These are phyloP conservation scores for Drosophila pruinosa DNA, from an alignment of 1,140 invertebrate species.

Conservation along the genomic window DNA sequence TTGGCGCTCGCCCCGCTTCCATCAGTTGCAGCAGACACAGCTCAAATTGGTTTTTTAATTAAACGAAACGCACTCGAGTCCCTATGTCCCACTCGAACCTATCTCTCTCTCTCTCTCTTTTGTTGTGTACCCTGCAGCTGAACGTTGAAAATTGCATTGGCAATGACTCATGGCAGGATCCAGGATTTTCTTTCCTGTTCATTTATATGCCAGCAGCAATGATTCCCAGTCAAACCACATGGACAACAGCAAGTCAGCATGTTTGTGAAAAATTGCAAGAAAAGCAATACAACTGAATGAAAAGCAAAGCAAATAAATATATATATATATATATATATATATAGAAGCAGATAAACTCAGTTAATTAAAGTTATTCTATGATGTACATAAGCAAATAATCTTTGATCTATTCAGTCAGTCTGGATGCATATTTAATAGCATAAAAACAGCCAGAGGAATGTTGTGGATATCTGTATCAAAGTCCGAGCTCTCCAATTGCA, in stretches of 20 bases:
- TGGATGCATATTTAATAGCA: neutral
- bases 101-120: neutral
- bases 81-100: conserved; percentile 13
- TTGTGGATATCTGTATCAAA: neutral
- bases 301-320: neutral
- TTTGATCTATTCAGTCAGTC: neutral
- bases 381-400: neutral
- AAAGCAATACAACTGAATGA: conserved; percentile 15
- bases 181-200: conserved; percentile 25
- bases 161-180: conserved; percentile 31
- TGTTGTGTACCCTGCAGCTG: conserved; percentile 11
- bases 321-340: neutral
- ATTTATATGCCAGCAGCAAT: conserved; percentile 47
- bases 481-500: neutral
- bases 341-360: neutral
- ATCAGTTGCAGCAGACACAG: conserved; percentile 52
- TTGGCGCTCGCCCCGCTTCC: conserved; percentile 37
- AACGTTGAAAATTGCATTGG: conserved; percentile 38
- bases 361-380: conserved; percentile 1
- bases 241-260: conserved; percentile 8
- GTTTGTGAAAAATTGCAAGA: conserved; percentile 19
- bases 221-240: conserved; percentile 26
- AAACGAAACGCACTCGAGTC: conserved; percentile 48
- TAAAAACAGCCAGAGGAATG: too few relatives aligned
- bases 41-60: conserved; percentile 76